Conservation (phyloP, 2,113 vertebrate species). For the Chaetodon trifascialis region DNA sequence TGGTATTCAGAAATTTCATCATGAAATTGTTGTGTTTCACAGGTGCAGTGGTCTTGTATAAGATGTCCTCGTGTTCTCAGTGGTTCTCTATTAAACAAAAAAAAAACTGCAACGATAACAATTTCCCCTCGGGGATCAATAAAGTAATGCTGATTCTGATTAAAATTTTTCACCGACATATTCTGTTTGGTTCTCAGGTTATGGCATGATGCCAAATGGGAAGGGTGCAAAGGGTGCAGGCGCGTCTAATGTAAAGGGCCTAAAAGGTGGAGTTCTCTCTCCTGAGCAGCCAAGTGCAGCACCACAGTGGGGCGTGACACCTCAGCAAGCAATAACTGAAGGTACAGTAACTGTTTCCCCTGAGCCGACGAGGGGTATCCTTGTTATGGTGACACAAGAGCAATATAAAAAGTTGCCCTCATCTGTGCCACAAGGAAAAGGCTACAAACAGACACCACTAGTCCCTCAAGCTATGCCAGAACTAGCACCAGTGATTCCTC, state of each 20-base stretch:
- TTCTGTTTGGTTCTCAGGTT: conserved; percentile 69
- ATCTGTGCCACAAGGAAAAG: conserved; percentile 55
- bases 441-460: conserved; percentile 46
- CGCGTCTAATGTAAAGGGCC: conserved; percentile 33
- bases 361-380: conserved; percentile 27
- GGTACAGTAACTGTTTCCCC: conserved; percentile 21
- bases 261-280: conserved; percentile 67
- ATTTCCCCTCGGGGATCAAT: too few relatives aligned
- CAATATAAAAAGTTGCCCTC: conserved; percentile 53
- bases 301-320: conserved; percentile 24
- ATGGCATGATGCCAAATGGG: conserved; percentile 52
- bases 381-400: conserved; percentile 52
- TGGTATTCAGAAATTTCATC: neutral
- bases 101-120: too few relatives aligned
- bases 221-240: conserved; percentile 49
- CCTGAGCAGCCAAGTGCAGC: conserved; percentile 46
- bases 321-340: conserved; percentile 30
- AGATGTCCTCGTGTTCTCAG: neutral
- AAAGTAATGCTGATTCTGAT: too few relatives aligned
- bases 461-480: conserved; percentile 35
- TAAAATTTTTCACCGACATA: neutral
- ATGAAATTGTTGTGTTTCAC: conserved; percentile 29
- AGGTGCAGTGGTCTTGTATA: conserved; percentile 63
- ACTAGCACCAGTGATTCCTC: conserved; percentile 42
- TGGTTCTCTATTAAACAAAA: neutral